Evolutionary conservation across 2,113 vertebrate species (phyloP).

Genomic region (Trichechus manatus): DNA sequence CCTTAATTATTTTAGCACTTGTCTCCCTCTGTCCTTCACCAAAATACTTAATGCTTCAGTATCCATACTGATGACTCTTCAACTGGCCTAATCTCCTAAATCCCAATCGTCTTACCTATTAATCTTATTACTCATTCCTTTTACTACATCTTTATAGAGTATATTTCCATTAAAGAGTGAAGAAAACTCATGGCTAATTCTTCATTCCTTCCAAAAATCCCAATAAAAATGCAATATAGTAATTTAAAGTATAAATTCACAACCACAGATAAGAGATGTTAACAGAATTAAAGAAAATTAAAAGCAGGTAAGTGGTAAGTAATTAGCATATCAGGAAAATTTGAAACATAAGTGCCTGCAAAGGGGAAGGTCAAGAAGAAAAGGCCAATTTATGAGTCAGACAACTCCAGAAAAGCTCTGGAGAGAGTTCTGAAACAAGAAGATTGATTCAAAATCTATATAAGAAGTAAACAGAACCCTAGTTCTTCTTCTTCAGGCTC

Average conservation of each 20-base stretch:
- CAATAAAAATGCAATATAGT: not conserved
- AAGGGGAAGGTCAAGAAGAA: not conserved
- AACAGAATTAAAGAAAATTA: not conserved
- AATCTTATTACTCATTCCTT: not conserved
- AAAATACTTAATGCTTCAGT: not conserved
- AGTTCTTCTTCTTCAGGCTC: not conserved
- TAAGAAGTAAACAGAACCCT: not conserved
- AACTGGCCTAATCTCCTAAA: not conserved
- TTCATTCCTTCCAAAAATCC: not conserved
- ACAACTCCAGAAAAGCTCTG: not conserved
- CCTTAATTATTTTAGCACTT: not conserved
- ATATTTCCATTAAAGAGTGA: not conserved
- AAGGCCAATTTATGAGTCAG: not conserved
- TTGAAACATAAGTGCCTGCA: not conserved
- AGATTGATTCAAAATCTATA: not conserved
- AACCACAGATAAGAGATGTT: not conserved
- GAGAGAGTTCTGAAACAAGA: not conserved
- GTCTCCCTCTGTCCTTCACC: not conserved
- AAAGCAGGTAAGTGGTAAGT: not conserved
- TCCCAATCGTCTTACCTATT: not conserved
- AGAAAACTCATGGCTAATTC: not conserved
- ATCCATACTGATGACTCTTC: not conserved
- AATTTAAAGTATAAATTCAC: not conserved
- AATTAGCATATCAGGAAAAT: not conserved
- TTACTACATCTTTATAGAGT: not conserved